Evolutionary conservation across 2,888 invertebrate genomes (phyloP).

Genomic region (Amphipoea lucens): DNA sequence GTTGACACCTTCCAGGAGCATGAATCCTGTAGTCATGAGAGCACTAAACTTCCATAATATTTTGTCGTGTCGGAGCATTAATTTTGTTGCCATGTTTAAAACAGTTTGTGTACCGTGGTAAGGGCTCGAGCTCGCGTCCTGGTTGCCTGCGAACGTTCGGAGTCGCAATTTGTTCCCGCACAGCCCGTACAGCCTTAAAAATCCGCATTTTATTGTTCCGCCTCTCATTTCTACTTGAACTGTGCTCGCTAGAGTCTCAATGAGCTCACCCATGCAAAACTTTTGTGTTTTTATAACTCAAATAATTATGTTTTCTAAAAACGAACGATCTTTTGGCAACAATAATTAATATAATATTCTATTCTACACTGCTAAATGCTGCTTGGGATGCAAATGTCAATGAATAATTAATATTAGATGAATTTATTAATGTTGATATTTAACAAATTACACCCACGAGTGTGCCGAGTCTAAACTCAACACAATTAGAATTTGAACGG

Average conservation of each 20-base stretch:
- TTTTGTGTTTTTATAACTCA: conserved; percentile 66
- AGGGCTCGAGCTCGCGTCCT: conserved; percentile 80
- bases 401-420: conserved; percentile 28
- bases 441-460: conserved; percentile 36
- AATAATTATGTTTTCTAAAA: conserved; percentile 23
- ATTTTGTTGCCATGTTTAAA: background rate
- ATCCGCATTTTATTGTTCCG: conserved; percentile 88
- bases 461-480: conserved; percentile 28
- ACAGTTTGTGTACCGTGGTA: conserved; percentile 70
- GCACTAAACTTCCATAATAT: background rate
- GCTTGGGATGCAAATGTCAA: conserved; percentile 7
- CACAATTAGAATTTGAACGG: conserved; percentile 50
- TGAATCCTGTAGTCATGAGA: background rate
- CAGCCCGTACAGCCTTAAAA: conserved; percentile 88
- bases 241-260: conserved; percentile 76
- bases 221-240: conserved; percentile 84
- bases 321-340: background rate
- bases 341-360: background rate
- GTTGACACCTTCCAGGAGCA: background rate
- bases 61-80: background rate
- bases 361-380: background rate
- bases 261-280: conserved; percentile 72
- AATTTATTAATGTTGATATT: conserved; percentile 35
- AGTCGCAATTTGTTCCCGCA: conserved; percentile 87
- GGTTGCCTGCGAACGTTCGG: conserved; percentile 79